Percentiles rank a stretch among this genome's conserved stretches.
These are phyloP conservation scores for Argyrosomus japonicus DNA, from an alignment of 2,113 vertebrate species.

Conservation along the genomic window DNA sequence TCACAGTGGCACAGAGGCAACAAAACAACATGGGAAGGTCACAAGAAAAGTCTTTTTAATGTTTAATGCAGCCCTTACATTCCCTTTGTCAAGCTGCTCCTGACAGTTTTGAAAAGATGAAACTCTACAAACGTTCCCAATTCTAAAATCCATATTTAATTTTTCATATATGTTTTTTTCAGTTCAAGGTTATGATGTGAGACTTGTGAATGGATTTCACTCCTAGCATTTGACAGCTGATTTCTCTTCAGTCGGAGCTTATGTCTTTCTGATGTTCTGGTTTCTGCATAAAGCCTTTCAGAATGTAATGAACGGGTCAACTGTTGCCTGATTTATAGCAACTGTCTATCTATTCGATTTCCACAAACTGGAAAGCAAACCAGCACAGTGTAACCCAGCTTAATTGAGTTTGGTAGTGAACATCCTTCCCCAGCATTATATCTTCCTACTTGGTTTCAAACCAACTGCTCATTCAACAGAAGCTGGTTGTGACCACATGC, in stretches of 20 bases:
- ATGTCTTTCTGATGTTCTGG: slow-evolving; percentile 33
- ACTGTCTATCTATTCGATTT: background rate
- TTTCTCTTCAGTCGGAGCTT: slow-evolving; percentile 42
- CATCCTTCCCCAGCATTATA: background rate
- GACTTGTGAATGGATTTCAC: slow-evolving; percentile 16
- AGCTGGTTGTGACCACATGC: slow-evolving; percentile 33
- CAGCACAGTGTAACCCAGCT: background rate
- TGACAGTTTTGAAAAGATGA: slow-evolving; percentile 39
- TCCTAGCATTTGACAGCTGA: slow-evolving; percentile 17
- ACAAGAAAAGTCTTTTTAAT: slow-evolving; percentile 61
- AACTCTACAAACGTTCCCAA: slow-evolving; percentile 12
- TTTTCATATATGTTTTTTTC: slow-evolving; percentile 7
- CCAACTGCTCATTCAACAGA: slow-evolving; percentile 26
- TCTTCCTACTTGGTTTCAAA: slow-evolving; percentile 15
- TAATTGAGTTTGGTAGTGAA: background rate
- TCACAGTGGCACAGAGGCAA: slow-evolving; percentile 51
- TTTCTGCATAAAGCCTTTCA: slow-evolving; percentile 22
- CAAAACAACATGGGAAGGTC: slow-evolving; percentile 65
- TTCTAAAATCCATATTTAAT: slow-evolving; percentile 28
- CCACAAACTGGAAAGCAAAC: slow-evolving; percentile 15
- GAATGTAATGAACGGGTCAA: background rate
- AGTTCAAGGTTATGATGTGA: slow-evolving; percentile 37
- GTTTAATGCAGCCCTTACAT: slow-evolving; percentile 48
- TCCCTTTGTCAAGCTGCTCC: slow-evolving; percentile 49
- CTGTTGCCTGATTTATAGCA: slow-evolving; percentile 6